Conservation (phyloP, 2,888 invertebrate species). For the Oscheius sp. region DNA sequence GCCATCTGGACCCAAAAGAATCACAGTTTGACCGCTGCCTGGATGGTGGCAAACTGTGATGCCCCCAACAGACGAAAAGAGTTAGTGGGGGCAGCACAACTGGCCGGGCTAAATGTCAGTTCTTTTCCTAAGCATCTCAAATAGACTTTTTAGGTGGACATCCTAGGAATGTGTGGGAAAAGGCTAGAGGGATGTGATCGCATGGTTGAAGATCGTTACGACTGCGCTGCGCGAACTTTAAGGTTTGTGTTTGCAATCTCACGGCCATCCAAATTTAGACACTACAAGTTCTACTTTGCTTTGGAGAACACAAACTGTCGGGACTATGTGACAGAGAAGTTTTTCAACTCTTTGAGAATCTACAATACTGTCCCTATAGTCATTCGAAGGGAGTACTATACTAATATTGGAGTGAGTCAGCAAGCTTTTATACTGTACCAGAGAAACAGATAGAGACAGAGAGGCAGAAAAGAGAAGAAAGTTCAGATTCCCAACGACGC, state of each 20-base stretch:
- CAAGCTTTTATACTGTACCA: background rate
- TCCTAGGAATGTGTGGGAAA: background rate
- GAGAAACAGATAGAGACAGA: background rate
- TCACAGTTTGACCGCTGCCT: slow-evolving; percentile 39
- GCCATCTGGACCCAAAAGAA: slow-evolving; percentile 9
- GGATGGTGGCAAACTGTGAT: slow-evolving; percentile 48
- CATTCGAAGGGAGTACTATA: slow-evolving; percentile 33
- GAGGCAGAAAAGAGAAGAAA: no score
- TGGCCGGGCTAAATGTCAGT: background rate
- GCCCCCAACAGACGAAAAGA: slow-evolving; percentile 40
- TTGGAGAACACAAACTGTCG: slow-evolving; percentile 18
- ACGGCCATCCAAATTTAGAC: background rate
- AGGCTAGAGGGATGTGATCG: background rate
- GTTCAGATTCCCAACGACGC: slow-evolving; percentile 48
- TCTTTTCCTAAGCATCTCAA: no score
- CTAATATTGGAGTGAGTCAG: background rate
- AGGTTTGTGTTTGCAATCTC: background rate
- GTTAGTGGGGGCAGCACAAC: slow-evolving; percentile 34
- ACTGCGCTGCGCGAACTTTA: background rate
- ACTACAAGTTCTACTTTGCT: slow-evolving; percentile 27
- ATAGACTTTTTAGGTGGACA: background rate
- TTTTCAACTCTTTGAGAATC: slow-evolving; percentile 42
- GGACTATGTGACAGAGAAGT: slow-evolving; percentile 23
- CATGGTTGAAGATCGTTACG: background rate
- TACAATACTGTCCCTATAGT: slow-evolving; percentile 49